These are phyloP conservation scores for Benitochromis conjunctus DNA, from an alignment of 2,113 vertebrate genomes.

Conservation along the genomic window DNA sequence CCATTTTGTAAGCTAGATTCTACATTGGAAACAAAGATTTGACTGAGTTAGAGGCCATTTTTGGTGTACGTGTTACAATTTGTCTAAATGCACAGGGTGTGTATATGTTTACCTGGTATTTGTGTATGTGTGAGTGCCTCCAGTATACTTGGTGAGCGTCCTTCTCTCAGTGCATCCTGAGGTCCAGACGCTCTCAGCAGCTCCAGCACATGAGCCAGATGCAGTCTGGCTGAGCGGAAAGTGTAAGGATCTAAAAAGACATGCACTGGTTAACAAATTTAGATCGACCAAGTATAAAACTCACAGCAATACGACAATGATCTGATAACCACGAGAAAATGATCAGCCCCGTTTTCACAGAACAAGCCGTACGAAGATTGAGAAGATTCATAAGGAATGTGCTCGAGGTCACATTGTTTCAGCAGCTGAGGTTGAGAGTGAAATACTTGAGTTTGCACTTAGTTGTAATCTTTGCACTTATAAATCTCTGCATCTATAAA, in stretches of 20 bases:
- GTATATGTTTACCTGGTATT: constrained; percentile 46
- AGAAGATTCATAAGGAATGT: neutral
- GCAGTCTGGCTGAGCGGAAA: constrained; percentile 63
- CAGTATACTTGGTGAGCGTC: constrained; percentile 73
- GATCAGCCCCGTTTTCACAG: neutral
- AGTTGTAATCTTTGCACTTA: neutral
- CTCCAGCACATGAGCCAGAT: constrained; percentile 74
- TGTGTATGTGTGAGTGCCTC: constrained; percentile 67
- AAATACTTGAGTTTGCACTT: neutral
- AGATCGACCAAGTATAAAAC: neutral
- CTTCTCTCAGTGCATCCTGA: constrained; percentile 74
- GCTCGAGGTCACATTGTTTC: neutral
- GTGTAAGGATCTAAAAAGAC: constrained; percentile 74
- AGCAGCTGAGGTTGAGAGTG: neutral
- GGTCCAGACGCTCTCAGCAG: constrained; percentile 70
- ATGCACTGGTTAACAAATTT: neutral
- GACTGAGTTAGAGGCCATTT: neutral
- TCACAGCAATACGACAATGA: neutral
- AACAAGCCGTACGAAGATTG: neutral
- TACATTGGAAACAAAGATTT: neutral
- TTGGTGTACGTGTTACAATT: neutral
- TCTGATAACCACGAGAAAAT: neutral
- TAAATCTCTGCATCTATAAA: neutral
- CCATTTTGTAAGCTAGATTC: constrained; percentile 48
- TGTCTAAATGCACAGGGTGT: neutral